Base-by-base conservation (phyloP, 2,113 vertebrate genomes). In the Cololabis saira region DNA sequence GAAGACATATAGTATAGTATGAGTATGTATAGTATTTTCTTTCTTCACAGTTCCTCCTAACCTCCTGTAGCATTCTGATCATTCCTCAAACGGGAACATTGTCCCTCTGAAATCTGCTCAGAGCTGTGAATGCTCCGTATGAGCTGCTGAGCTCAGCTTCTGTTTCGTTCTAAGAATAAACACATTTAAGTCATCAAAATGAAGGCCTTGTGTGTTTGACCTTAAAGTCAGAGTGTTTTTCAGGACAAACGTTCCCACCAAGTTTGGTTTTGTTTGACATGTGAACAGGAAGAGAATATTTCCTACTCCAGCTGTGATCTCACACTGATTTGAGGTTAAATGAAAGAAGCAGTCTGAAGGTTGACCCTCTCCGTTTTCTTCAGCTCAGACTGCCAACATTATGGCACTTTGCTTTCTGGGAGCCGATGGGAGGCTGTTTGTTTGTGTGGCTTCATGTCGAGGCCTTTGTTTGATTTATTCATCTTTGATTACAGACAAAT, bases 301-400 rank as follows among this genome's bases (percentile, higher is more conserved):
- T 64, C 42, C 48, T 48, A 22, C 40, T 53, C 60, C 60, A 21
- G 52, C 65, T 24, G 49, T 10, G 49, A 41, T 21, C 0, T 43
- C 45, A 21, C 45, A 33, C 53, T 72, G 52, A 44, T 75, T 44
- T 13, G 60, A 48, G 54, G 60, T 64, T 58, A 47, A 58, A 21
- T 62, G 51, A 78, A 71, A 56, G 16, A 21, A 78, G 18, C 40
- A 6, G 14, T 41, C n/a, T 33, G 51, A 40, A 49, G 54, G 33
- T 67, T 67, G 33, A 37, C 33, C 33, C 33, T 4, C 33, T 37
- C 33, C 49, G 54, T 58, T 47, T 40, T 41, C 8, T 14, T 50
- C 10, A 6, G 30, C 18, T 18, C 19, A 1, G 13, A 15, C 54
- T 68, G 76, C 76, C 76, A 73, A 60, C 54, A 41, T 55, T 44